phyloP scores from a whole-genome alignment of 2,797 vertebrate genomes.

The Bovichtus variegatus region DNA sequence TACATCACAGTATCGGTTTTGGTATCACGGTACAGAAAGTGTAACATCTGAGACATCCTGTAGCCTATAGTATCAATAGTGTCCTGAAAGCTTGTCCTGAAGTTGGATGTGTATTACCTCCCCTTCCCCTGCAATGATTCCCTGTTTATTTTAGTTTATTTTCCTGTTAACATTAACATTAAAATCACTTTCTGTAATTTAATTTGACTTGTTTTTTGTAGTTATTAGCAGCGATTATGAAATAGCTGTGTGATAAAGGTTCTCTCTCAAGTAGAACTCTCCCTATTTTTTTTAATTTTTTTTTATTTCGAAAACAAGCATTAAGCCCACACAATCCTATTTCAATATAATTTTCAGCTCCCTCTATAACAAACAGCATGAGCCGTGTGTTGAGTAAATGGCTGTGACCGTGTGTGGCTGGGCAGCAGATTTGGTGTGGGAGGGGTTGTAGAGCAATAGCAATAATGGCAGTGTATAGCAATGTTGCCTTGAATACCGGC shows the following conservation, averaged over 20 bases:
- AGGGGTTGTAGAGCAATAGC: slow-evolving; percentile 60
- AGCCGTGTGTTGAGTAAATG: slow-evolving; percentile 54
- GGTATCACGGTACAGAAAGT: slow-evolving; percentile 60
- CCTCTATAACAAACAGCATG: slow-evolving; percentile 46
- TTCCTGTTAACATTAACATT: background rate
- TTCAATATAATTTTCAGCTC: slow-evolving; percentile 51
- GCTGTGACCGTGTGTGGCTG: slow-evolving; percentile 53
- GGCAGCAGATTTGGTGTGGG: slow-evolving; percentile 60
- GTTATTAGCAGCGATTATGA: slow-evolving; percentile 34
- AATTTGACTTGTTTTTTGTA: slow-evolving; percentile 15
- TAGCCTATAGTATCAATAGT: slow-evolving; percentile 45
- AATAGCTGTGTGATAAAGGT: slow-evolving; percentile 35
- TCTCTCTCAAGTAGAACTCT: slow-evolving; percentile 36
- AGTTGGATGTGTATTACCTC: slow-evolving; percentile 18
- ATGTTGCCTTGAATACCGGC: slow-evolving; percentile 74
- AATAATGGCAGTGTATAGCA: slow-evolving; percentile 68
- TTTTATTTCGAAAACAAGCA: slow-evolving; percentile 48
- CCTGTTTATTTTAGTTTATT: background rate
- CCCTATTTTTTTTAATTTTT: too few relatives aligned
- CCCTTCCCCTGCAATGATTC: slow-evolving; percentile 7
- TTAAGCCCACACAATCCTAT: slow-evolving; percentile 55
- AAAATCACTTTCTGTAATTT: slow-evolving; percentile 41
- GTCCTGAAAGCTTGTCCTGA: slow-evolving; percentile 41
- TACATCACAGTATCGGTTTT: slow-evolving; percentile 52
- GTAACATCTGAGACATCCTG: slow-evolving; percentile 70